phyloP scores from a whole-genome alignment of 2,797 vertebrate species.

The Alfaro cultratus region DNA sequence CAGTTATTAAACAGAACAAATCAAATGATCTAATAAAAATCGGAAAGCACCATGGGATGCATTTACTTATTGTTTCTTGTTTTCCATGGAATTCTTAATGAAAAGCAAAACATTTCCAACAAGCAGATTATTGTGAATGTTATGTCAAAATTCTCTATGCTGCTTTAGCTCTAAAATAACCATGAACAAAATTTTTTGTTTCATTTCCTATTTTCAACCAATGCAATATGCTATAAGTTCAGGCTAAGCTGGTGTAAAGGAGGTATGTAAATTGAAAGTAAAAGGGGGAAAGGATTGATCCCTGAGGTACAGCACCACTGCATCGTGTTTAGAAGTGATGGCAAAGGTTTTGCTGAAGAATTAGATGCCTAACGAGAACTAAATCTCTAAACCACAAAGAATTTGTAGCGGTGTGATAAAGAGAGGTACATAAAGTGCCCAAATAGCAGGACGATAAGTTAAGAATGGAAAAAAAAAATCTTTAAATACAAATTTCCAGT shows the following conservation, averaged over 20 bases:
- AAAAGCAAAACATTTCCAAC: background rate
- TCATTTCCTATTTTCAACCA: background rate
- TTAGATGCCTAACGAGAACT: background rate
- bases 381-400: conserved; percentile 5
- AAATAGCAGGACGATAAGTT: conserved; percentile 39
- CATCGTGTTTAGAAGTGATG: background rate
- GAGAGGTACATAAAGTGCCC: conserved; percentile 34
- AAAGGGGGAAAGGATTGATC: background rate
- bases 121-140: background rate
- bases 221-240: background rate
- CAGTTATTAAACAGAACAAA: background rate
- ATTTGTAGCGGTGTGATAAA: background rate
- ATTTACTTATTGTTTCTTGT: background rate
- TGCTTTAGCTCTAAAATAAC: conserved; percentile 1
- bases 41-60: no score
- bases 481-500: conserved; percentile 49
- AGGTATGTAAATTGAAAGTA: background rate
- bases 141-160: background rate
- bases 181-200: background rate
- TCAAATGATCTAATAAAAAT: background rate
- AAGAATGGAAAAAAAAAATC: conserved; percentile 45
- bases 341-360: background rate
- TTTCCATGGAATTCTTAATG: background rate
- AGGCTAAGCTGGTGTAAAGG: background rate
- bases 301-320: conserved; percentile 2